A percentile compares a stretch with the other conserved stretches of the same genome.
Conservation (phyloP, 2,888 invertebrate species). For the Tetranychus truncatus region DNA sequence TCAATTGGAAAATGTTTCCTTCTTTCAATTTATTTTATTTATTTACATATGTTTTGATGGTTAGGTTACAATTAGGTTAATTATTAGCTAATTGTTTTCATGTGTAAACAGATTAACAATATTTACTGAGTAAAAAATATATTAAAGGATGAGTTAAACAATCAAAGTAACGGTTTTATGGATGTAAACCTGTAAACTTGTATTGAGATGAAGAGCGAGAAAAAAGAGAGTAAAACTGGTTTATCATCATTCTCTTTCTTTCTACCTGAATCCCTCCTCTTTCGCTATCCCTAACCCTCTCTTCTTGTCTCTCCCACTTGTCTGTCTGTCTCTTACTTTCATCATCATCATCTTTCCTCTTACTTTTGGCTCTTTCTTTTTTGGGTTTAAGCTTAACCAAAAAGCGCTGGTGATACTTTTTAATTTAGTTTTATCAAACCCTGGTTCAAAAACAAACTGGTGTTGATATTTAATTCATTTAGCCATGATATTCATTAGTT, state of each 20-base stretch:
- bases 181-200: background rate
- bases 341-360: background rate
- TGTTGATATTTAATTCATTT: no score
- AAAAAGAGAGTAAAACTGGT: background rate
- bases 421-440: background rate
- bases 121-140: no score
- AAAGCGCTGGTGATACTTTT: background rate
- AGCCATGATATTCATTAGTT: no score
- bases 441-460: background rate
- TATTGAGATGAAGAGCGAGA: background rate
- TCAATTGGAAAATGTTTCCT: no score
- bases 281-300: background rate
- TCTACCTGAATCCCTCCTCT: background rate
- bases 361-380: background rate
- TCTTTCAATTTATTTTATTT: no score
- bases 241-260: constrained; percentile 5
- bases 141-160: no score
- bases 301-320: background rate
- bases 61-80: no score
- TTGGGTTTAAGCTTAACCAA: background rate
- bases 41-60: no score
- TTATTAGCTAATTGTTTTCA: no score
- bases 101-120: no score
- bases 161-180: background rate
- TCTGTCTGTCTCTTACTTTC: constrained; percentile 6